Evolutionary conservation across 1,140 invertebrate genomes (phyloP).

Genomic region (Eriosoma lanigerum): DNA sequence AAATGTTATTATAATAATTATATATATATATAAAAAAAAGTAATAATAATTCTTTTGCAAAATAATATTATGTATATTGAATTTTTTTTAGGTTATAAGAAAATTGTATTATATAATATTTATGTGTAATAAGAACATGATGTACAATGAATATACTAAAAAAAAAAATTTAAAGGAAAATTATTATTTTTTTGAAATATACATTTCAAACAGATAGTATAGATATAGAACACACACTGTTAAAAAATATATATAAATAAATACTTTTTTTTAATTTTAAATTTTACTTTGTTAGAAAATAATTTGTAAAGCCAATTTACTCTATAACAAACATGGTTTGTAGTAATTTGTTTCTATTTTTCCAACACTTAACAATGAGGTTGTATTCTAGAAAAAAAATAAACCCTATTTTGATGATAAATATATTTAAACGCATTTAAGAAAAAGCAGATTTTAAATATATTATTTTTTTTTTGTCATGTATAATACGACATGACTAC

Average conservation of each 20-base stretch:
- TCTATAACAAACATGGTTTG: neutral
- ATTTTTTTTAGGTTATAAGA: constrained; percentile 28
- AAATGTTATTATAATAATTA: constrained; percentile 19
- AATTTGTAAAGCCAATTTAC: constrained; percentile 15
- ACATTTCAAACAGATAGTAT: constrained; percentile 27
- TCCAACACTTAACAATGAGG: constrained; percentile 21
- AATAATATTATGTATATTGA: constrained; percentile 40
- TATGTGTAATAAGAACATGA: constrained; percentile 17
- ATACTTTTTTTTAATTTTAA: constrained; percentile 9
- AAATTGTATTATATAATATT: constrained; percentile 12
- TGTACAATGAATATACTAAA: constrained; percentile 4
- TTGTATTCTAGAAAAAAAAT: constrained; percentile 20
- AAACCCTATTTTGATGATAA: constrained; percentile 34
- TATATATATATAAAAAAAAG: neutral
- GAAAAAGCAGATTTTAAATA: constrained; percentile 24
- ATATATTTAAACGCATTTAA: constrained; percentile 36
- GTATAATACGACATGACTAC: constrained; percentile 22
- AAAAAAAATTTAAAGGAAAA: constrained; percentile 23
- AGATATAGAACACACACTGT: constrained; percentile 33
- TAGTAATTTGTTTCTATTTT: constrained; percentile 21
- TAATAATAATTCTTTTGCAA: constrained; percentile 1
- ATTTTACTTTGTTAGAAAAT: constrained; percentile 38
- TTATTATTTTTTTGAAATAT: constrained; percentile 27
- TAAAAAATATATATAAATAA: constrained; percentile 43
- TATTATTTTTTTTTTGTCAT: neutral